phyloP scores from a whole-genome alignment of 1,140 invertebrate species.

The Drosophila kikkawai region DNA sequence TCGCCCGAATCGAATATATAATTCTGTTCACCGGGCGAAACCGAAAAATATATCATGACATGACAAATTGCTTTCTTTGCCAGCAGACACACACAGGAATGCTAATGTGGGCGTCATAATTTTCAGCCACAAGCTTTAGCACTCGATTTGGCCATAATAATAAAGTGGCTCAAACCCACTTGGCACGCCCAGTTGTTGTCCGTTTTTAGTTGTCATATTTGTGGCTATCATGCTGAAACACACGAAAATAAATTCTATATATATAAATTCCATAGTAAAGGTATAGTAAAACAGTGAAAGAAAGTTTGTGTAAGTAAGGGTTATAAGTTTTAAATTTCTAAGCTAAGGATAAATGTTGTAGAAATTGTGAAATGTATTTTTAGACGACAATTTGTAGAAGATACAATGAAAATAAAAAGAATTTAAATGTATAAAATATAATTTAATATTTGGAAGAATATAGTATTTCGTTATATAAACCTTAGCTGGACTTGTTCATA shows the following conservation, averaged over 20 bases:
- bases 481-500: too few species aligned
- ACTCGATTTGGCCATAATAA: conserved; percentile 73
- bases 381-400: too few species aligned
- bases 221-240: conserved; percentile 62
- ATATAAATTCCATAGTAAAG: neutral
- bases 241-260: conserved; percentile 26
- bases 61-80: conserved; percentile 37
- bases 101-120: conserved; percentile 40
- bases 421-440: too few species aligned
- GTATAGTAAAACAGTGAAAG: neutral
- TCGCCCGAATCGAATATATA: conserved; percentile 10
- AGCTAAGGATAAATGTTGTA: neutral
- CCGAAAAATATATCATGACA: conserved; percentile 34
- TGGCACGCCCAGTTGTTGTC: conserved; percentile 59
- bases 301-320: neutral
- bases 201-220: conserved; percentile 64
- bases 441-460: too few species aligned
- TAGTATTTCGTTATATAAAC: too few species aligned
- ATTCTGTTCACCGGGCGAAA: conserved; percentile 9
- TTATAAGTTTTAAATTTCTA: too few species aligned
- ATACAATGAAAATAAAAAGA: too few species aligned
- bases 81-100: neutral
- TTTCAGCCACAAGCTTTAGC: conserved; percentile 50
- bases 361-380: too few species aligned
- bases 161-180: conserved; percentile 56